These are phyloP conservation scores for Cottus gobio DNA, from an alignment of 2,113 vertebrate genomes.

Conservation along the genomic window DNA sequence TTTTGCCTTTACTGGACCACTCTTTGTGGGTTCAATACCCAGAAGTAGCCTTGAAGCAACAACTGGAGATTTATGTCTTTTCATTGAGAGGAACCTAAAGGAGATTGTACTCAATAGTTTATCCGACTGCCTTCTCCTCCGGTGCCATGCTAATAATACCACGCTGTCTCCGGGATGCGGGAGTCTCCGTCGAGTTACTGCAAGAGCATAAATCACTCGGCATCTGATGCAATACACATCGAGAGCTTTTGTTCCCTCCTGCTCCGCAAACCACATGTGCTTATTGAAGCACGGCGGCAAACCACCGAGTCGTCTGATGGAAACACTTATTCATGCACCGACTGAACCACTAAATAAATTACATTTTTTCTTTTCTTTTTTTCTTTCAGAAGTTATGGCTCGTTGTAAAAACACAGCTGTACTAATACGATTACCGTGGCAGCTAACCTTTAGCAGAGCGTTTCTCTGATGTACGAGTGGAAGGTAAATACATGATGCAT, in stretches of 20 bases:
- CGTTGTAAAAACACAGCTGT: background rate
- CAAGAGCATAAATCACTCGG: slow-evolving; percentile 43
- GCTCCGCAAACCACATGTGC: slow-evolving; percentile 30
- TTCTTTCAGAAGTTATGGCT: background rate
- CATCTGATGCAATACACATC: slow-evolving; percentile 57
- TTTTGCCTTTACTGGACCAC: background rate
- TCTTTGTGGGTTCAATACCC: background rate
- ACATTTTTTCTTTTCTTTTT: background rate
- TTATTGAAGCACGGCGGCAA: slow-evolving; percentile 21
- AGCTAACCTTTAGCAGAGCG: slow-evolving; percentile 23
- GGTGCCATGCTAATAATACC: background rate
- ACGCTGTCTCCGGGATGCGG: slow-evolving; percentile 11
- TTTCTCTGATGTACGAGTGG: background rate
- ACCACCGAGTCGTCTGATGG: slow-evolving; percentile 3
- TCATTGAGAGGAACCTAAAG: background rate
- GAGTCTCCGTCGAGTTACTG: slow-evolving; percentile 15
- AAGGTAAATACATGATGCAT: slow-evolving; percentile 6
- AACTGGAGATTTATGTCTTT: background rate
- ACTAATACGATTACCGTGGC: background rate
- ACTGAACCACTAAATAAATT: background rate
- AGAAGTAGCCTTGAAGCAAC: background rate
- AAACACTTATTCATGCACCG: slow-evolving; percentile 10
- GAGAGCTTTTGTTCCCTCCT: slow-evolving; percentile 9
- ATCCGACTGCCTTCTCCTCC: background rate
- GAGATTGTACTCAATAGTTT: background rate